phyloP scores from a whole-genome alignment of 2,797 vertebrate species.

The Fringilla coelebs region DNA sequence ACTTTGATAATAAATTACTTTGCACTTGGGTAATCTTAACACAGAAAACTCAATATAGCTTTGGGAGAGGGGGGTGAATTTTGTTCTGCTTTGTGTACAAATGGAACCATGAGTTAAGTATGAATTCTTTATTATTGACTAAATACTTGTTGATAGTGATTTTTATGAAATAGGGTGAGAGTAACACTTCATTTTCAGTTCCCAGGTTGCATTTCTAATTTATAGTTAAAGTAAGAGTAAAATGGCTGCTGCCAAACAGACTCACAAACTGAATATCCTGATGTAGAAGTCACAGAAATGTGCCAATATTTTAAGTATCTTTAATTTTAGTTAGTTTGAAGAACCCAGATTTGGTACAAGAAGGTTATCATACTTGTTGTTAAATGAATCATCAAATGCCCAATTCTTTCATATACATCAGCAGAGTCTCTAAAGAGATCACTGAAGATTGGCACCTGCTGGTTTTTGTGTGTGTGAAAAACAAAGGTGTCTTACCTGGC shows the following conservation, averaged over 20 bases:
- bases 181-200: background rate
- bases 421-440: background rate
- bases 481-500: background rate
- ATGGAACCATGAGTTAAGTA: conserved; percentile 2
- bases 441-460: background rate
- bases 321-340: background rate
- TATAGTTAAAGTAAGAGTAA: background rate
- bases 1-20: conserved; percentile 35
- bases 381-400: background rate
- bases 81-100: conserved; percentile 11
- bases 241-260: background rate
- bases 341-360: background rate
- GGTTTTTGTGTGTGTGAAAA: background rate
- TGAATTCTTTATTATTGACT: conserved; percentile 46
- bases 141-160: background rate
- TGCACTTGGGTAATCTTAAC: background rate
- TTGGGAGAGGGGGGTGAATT: background rate
- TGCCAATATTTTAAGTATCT: background rate
- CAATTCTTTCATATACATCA: background rate
- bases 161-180: conserved; percentile 6
- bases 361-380: background rate
- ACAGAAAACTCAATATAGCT: background rate
- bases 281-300: background rate
- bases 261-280: background rate
- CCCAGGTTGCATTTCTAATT: background rate